Conservation (phyloP, 2,113 vertebrate genomes). For the Manacus vitellinus region DNA sequence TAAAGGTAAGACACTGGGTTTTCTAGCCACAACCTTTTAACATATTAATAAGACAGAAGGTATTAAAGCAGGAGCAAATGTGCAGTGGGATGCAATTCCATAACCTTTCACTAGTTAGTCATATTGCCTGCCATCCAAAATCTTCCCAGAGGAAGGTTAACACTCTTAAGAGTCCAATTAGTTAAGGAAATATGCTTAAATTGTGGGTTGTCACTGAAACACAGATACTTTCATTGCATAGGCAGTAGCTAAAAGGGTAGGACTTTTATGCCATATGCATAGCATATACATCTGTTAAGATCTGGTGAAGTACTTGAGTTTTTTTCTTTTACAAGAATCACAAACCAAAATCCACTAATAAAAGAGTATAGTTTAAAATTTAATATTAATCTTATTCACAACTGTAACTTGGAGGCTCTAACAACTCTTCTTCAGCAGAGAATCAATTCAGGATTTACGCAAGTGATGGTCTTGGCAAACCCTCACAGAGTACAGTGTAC, state of each 20-base stretch:
- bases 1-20: background rate
- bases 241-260: background rate
- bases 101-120: background rate
- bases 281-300: background rate
- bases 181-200: background rate
- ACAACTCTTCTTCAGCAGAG: conserved; percentile 67
- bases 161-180: background rate
- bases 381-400: conserved; percentile 62
- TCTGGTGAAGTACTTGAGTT: background rate
- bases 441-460: conserved; percentile 67
- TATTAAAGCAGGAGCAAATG: background rate
- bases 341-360: conserved; percentile 49
- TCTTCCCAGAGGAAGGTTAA: background rate
- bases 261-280: background rate
- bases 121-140: background rate
- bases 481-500: conserved; percentile 58
- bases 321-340: conserved; percentile 45
- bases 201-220: background rate
- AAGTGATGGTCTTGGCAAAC: conserved; percentile 73
- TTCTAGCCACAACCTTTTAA: background rate
- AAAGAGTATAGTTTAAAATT: conserved; percentile 14
- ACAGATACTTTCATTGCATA: background rate
- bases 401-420: conserved; percentile 60
- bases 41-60: background rate
- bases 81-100: background rate